Percentiles rank a stretch among this genome's conserved stretches.
These are phyloP conservation scores for Cepaea nemoralis DNA, from an alignment of 1,140 invertebrate genomes.

Conservation along the genomic window DNA sequence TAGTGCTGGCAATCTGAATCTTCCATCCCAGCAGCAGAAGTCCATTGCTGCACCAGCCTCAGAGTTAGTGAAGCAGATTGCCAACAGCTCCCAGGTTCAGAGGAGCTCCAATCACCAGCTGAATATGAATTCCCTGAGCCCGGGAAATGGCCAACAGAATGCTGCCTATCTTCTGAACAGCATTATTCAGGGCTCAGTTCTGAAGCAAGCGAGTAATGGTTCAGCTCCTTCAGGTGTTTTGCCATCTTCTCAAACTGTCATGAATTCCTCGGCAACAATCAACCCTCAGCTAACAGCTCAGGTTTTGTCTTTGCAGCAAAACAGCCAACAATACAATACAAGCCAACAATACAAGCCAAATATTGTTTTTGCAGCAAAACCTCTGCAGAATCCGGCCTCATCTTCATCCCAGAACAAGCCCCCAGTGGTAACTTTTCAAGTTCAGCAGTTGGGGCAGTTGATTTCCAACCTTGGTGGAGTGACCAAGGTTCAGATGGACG, in stretches of 20 bases:
- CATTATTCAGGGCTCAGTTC: not conserved
- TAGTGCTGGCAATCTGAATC: not conserved
- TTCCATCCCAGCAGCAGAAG: not conserved
- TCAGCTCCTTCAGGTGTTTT: not conserved
- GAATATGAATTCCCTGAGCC: not conserved
- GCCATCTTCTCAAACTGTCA: not conserved
- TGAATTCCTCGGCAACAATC: not conserved
- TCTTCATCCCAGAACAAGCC: not conserved
- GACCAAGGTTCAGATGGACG: conserved; percentile 4
- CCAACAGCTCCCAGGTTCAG: conserved; percentile 17
- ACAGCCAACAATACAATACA: not conserved
- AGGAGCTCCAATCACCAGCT: not conserved
- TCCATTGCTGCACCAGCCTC: conserved; percentile 14
- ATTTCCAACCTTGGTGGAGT: conserved; percentile 14
- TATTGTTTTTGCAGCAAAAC: conserved; percentile 22
- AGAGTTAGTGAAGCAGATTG: conserved; percentile 37
- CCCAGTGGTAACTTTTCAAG: conserved; percentile 19
- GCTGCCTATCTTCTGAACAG: not conserved
- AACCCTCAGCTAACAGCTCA: conserved; percentile 22
- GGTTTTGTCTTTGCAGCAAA: conserved; percentile 24
- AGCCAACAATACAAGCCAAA: conserved; percentile 25
- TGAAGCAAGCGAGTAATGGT: not conserved
- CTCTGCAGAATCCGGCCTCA: not conserved
- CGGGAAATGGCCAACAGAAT: conserved; percentile 7
- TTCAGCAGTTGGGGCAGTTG: conserved; percentile 27